Evolutionary conservation across 2,888 invertebrate genomes (phyloP), one percentile per base, ranked within the genome.

Genomic region (Machimus rusticus): DNA sequence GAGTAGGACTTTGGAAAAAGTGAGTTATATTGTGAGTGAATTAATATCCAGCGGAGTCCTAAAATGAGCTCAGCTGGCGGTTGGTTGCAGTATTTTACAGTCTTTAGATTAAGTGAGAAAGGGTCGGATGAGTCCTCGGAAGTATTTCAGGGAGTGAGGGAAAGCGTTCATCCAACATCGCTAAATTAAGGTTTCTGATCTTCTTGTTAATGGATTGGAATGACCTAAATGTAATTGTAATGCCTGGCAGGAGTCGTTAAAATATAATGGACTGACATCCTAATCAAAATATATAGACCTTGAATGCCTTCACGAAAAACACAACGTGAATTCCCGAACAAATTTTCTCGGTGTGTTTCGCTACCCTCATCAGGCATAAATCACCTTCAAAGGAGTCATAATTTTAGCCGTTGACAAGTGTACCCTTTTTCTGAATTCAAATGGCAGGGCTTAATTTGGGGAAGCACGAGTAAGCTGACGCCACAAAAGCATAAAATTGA

Each of bases 351-450:
- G 57, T 84, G 55, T 37, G 66, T 66, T 66, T 37, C 82, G 19
- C 14, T 34, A 84, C 82, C 82, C 82, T 66, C 66, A 39, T 57
- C 87, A 51, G 19, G 34, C 46, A 88, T 86, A 86, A 88, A 88
- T 88, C 86, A 88, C 74, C 82, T 74, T 86, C 86, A 88, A 88
- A 88, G 74, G 46, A 79, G 81, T 86, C 81, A 88, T 88, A 88
- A 88, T 77, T 88, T 88, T 76, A 74, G 86, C 28, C 76, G 86
- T 86, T 88, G 88, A 88, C 88, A 86, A 88, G 78, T 86, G 46
- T 84, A 84, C 82, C 82, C 79, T 84, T 84, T 84, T 84, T 84
- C 66, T 37, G 82, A 66, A 84, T 84, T 84, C 82, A 84, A 46
- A 84, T 57, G 31, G 82, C 34, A 31, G 46, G 79, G 78, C 39